phyloP scores from a whole-genome alignment of 2,888 invertebrate genomes.

The Tanytarsus gracilentus region DNA sequence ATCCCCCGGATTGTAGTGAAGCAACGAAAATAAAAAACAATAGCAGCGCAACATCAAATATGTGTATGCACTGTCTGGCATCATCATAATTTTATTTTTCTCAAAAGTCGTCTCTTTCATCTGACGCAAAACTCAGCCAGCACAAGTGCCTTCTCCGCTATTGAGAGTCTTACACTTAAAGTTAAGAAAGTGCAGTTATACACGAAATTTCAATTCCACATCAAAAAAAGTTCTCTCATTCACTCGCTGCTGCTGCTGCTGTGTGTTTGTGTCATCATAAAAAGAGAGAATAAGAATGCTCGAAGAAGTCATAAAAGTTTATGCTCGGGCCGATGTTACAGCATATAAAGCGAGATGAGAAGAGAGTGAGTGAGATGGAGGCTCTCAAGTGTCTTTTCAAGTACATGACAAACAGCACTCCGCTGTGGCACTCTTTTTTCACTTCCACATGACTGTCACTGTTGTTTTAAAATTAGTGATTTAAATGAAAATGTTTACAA shows the following conservation, averaged over 20 bases:
- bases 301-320: slow-evolving; percentile 6
- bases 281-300: background rate
- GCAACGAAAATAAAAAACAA: too few relatives aligned
- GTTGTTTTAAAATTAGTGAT: slow-evolving; percentile 11
- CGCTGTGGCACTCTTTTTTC: background rate
- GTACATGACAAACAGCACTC: slow-evolving; percentile 14
- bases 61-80: background rate
- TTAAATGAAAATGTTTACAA: slow-evolving; percentile 12
- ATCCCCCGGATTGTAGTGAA: too few relatives aligned
- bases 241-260: too few relatives aligned
- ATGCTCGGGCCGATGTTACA: slow-evolving; percentile 9
- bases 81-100: background rate
- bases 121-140: too few relatives aligned
- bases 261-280: slow-evolving; percentile 8
- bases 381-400: slow-evolving; percentile 5
- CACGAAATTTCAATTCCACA: slow-evolving; percentile 1
- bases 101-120: too few relatives aligned
- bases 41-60: too few relatives aligned
- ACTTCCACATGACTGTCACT: background rate
- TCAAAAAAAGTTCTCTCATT: background rate
- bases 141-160: too few relatives aligned
- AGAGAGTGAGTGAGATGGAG: background rate
- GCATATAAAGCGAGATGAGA: too few relatives aligned
- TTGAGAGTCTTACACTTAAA: too few relatives aligned
- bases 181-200: slow-evolving; percentile 6